phyloP scores from a whole-genome alignment of 2,888 invertebrate genomes.

The Onchidella celtica region DNA sequence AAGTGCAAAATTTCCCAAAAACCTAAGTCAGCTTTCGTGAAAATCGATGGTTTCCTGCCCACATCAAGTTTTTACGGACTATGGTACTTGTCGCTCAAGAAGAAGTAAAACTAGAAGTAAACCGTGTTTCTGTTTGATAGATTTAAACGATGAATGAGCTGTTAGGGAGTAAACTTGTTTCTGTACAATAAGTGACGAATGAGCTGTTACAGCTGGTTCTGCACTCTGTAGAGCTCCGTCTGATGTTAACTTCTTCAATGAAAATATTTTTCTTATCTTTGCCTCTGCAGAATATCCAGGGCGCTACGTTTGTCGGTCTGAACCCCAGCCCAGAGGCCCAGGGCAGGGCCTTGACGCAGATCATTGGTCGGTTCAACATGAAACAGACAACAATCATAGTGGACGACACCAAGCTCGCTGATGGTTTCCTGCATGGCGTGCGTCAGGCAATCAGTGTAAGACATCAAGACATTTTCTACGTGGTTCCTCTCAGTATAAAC shows the following conservation, averaged over 20 bases:
- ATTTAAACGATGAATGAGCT: too few species aligned
- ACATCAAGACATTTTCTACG: slow-evolving; percentile 42
- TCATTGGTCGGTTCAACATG: slow-evolving; percentile 60
- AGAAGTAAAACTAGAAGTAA: too few species aligned
- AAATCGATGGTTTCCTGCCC: too few species aligned
- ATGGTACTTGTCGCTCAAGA: too few species aligned
- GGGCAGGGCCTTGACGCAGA: slow-evolving; percentile 57
- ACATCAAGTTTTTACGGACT: too few species aligned
- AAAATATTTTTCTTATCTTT: not conserved
- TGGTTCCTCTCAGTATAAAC: not conserved
- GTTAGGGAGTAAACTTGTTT: too few species aligned
- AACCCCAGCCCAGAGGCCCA: slow-evolving; percentile 53
- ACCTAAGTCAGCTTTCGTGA: too few species aligned
- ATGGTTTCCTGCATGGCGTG: slow-evolving; percentile 64
- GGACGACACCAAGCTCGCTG: slow-evolving; percentile 57
- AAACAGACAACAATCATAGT: slow-evolving; percentile 59
- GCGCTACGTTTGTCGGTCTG: slow-evolving; percentile 47
- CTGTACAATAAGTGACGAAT: too few species aligned
- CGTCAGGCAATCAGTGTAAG: slow-evolving; percentile 39
- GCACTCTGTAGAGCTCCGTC: too few species aligned
- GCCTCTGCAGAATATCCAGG: slow-evolving; percentile 46
- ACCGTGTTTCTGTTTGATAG: too few species aligned
- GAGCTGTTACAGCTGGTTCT: too few species aligned
- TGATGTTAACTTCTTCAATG: not conserved
- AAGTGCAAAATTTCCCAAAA: too few species aligned